Evolutionary conservation across 2,113 vertebrate genomes (phyloP).

Genomic region (Morone saxatilis): DNA sequence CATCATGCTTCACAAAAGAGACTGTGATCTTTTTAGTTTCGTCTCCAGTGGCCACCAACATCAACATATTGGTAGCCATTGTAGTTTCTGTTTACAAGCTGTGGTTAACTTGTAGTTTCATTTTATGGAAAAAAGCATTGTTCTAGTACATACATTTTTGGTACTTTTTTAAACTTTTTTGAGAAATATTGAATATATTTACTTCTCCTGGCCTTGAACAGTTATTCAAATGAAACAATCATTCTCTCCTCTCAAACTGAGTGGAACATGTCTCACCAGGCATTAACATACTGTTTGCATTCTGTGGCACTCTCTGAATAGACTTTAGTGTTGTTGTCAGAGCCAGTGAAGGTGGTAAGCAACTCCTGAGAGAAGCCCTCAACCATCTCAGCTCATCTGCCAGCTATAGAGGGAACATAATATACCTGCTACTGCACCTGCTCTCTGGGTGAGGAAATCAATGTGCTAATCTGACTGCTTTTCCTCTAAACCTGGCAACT

Average conservation of each 20-base stretch:
- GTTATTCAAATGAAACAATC: not conserved
- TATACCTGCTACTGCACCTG: slow-evolving; percentile 43
- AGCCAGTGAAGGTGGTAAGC: not conserved
- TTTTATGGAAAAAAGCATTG: not conserved
- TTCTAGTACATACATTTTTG: too few species aligned
- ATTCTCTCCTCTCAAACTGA: too few species aligned
- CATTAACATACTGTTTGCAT: not conserved
- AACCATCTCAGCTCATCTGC: slow-evolving; percentile 18
- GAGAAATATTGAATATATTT: not conserved
- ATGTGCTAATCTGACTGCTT: slow-evolving; percentile 71
- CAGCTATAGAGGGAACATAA: slow-evolving; percentile 24
- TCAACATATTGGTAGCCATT: not conserved
- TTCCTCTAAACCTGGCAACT: slow-evolving; percentile 47
- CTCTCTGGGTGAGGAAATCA: slow-evolving; percentile 49
- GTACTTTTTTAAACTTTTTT: not conserved
- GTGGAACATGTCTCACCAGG: not conserved
- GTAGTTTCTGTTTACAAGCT: not conserved
- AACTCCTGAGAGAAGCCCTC: slow-evolving; percentile 12
- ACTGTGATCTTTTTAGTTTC: not conserved
- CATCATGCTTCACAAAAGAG: not conserved
- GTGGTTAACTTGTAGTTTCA: not conserved
- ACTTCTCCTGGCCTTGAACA: not conserved
- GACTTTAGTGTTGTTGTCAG: not conserved
- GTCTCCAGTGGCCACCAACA: not conserved
- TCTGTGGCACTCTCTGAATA: not conserved